These are phyloP conservation scores for Hirtodrosophila cameraria DNA, from an alignment of 2,888 invertebrate genomes.

Conservation along the genomic window DNA sequence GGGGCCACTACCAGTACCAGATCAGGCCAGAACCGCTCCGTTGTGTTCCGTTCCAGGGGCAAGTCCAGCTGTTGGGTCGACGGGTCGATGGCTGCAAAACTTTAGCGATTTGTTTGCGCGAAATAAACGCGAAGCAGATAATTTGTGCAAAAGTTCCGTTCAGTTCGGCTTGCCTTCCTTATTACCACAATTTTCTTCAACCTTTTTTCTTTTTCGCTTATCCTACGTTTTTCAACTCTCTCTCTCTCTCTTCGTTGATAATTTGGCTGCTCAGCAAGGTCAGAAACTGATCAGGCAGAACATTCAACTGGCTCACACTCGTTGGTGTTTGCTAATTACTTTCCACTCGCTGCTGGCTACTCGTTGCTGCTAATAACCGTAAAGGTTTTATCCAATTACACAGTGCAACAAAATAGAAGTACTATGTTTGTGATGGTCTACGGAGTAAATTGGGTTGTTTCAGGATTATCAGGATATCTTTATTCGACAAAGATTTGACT, in stretches of 20 bases:
- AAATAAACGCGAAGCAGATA: slow-evolving; percentile 76
- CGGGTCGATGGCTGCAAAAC: slow-evolving; percentile 62
- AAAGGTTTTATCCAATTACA: no score
- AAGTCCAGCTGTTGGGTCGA: slow-evolving; percentile 36
- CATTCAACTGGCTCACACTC: background rate
- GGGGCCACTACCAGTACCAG: slow-evolving; percentile 31
- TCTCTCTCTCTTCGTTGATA: background rate
- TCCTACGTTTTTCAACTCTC: background rate
- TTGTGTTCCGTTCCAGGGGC: slow-evolving; percentile 24
- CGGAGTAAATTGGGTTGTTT: no score
- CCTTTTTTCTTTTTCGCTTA: background rate
- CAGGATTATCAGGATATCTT: no score
- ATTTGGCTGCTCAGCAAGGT: background rate
- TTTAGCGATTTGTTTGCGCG: slow-evolving; percentile 77
- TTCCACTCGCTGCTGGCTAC: background rate
- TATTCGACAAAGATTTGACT: no score
- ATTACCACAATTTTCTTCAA: slow-evolving; percentile 37
- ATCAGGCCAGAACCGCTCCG: slow-evolving; percentile 29
- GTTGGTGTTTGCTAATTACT: background rate
- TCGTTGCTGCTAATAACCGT: no score
- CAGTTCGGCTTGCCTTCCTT: slow-evolving; percentile 12
- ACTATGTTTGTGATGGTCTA: no score
- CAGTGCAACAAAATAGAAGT: no score
- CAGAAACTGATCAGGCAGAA: background rate
- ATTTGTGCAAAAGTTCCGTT: slow-evolving; percentile 70